Base-by-base conservation (phyloP, 1,140 invertebrate species). In the Cydia pomonella region DNA sequence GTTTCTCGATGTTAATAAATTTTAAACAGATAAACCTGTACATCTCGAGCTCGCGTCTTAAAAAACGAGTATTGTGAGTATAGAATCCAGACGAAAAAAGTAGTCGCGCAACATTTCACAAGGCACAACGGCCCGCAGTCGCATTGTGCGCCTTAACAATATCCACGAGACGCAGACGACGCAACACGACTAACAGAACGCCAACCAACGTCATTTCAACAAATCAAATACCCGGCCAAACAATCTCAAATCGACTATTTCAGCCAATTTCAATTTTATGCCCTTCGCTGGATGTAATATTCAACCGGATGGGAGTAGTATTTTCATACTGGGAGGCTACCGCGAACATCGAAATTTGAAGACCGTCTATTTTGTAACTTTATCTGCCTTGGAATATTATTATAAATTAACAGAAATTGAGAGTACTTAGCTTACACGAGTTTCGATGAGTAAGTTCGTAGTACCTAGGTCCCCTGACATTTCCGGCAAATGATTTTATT, bases 71-170 rank as follows among this genome's bases (percentile, higher is more conserved):
- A 92, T 87, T 86, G 85, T 88, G 87, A 91, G 89, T 93, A 86
- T 88, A 91, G 86, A 91, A 90, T 92, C 89, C 91, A 92, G 91
- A 93, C 90, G 91, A 92, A 93, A 93, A 93, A 93, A 93, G 91
- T 91, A 91, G 91, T 92, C 91, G 90, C 81, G 87, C 91, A 93
- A 93, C 91, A 93, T 93, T 93, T 92, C 88, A 91, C 87, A 87
- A 90, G 89, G 90, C 89, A 85, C 91, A 90, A 86, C 87, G 91
- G 90, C 89, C 91, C 83, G 89, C 82, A 89, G 86, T 87, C 80
- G 83, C 86, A 90, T 91, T 91, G 90, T 91, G 91, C 83, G 86
- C 86, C 83, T 83, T 89, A 91, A 91, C 90, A 91, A 91, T 91
- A 90, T 89, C 84, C 86, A 89, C 77, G 82, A 84, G 80, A 83